Conservation (phyloP, 2,888 invertebrate species). For the Alsophila aescularia region DNA sequence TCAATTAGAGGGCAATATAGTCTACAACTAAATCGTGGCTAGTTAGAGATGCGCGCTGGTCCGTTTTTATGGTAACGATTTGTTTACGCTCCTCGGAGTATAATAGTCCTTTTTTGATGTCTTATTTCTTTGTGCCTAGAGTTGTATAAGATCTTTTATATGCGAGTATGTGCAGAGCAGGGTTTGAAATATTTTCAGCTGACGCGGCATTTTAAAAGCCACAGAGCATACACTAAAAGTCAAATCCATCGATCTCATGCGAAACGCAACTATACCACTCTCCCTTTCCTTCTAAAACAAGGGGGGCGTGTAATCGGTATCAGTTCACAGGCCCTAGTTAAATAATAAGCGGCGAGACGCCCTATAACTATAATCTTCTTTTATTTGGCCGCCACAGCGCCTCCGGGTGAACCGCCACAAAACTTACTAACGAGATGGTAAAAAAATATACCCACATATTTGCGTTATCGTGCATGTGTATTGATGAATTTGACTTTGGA, state of each 20-base stretch:
- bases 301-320: slow-evolving; percentile 71
- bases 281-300: slow-evolving; percentile 55
- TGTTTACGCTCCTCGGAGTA: slow-evolving; percentile 19
- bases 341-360: slow-evolving; percentile 77
- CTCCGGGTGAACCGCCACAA: slow-evolving; percentile 67
- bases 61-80: slow-evolving; percentile 34
- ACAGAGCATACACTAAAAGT: no score
- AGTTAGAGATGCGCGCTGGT: slow-evolving; percentile 55
- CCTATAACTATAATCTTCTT: slow-evolving; percentile 80
- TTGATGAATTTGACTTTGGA: slow-evolving; percentile 63
- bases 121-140: not conserved
- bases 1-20: slow-evolving; percentile 78
- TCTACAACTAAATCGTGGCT: slow-evolving; percentile 70
- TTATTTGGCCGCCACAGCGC: slow-evolving; percentile 70
- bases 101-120: slow-evolving; percentile 27
- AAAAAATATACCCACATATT: slow-evolving; percentile 68
- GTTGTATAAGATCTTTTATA: not conserved
- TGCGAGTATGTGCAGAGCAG: not conserved
- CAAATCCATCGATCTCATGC: not conserved
- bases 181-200: not conserved
- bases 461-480: slow-evolving; percentile 57
- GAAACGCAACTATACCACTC: slow-evolving; percentile 45
- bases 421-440: slow-evolving; percentile 74
- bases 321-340: slow-evolving; percentile 77
- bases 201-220: slow-evolving; percentile 24